These are phyloP conservation scores for Oryzias javanicus DNA, from an alignment of 2,113 vertebrate species.

Conservation along the genomic window DNA sequence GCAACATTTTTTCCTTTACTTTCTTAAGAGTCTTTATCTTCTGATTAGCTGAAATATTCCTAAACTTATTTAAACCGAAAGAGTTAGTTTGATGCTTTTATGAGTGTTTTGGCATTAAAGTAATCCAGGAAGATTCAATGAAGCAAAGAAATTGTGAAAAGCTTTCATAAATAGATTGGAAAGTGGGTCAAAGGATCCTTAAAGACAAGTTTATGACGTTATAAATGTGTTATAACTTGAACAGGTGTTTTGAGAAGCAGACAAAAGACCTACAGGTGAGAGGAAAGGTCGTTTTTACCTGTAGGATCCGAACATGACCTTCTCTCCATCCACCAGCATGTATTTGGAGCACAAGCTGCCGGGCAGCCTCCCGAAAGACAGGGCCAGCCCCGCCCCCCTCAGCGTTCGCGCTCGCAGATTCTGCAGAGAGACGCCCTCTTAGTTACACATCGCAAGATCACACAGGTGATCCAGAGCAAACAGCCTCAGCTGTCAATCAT, in stretches of 20 bases:
- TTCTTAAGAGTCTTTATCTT: too few species aligned
- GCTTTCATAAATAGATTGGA: too few species aligned
- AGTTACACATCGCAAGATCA: constrained; percentile 22
- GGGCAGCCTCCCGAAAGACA: constrained; percentile 84
- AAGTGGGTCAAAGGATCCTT: too few species aligned
- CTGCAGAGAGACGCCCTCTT: constrained; percentile 66
- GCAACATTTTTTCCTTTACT: too few species aligned
- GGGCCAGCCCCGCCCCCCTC: constrained; percentile 84
- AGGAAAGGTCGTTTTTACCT: constrained; percentile 59
- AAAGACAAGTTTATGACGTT: background rate
- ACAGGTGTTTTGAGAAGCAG: too few species aligned
- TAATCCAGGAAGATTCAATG: too few species aligned
- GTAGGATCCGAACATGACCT: constrained; percentile 92
- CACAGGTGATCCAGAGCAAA: constrained; percentile 26
- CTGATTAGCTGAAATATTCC: too few species aligned
- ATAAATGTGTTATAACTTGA: background rate
- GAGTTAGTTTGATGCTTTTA: too few species aligned
- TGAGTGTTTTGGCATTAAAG: too few species aligned
- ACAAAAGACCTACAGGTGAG: background rate
- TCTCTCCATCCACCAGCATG: constrained; percentile 95
- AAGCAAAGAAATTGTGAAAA: too few species aligned
- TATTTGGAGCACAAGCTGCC: constrained; percentile 87
- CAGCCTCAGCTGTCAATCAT: background rate
- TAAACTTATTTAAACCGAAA: too few species aligned
- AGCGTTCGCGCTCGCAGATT: constrained; percentile 88